These are phyloP conservation scores for Beris morrisii DNA, from an alignment of 2,888 invertebrate species.

Conservation along the genomic window DNA sequence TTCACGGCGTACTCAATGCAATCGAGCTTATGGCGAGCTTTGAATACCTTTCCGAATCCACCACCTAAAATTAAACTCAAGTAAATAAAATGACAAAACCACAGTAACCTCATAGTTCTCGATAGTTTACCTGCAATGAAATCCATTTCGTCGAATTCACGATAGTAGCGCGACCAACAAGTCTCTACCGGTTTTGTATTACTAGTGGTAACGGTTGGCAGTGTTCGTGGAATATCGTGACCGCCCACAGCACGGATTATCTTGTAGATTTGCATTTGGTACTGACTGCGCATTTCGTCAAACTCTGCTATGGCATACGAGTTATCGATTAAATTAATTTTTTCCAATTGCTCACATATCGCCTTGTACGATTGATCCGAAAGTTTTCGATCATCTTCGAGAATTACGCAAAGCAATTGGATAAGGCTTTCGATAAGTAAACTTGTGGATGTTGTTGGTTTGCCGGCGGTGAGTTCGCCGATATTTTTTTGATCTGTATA, in stretches of 20 bases:
- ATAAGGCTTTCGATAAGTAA: conserved; percentile 71
- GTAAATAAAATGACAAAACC: neutral
- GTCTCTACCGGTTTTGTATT: conserved; percentile 57
- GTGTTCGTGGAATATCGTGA: conserved; percentile 58
- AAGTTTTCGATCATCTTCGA: conserved; percentile 63
- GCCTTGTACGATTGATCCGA: conserved; percentile 66
- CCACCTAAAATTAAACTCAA: conserved; percentile 53
- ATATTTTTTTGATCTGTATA: conserved; percentile 25
- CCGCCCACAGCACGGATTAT: conserved; percentile 64
- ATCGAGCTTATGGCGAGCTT: conserved; percentile 74
- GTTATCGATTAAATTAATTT: conserved; percentile 70
- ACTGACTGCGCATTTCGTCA: conserved; percentile 67
- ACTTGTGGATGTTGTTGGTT: conserved; percentile 64
- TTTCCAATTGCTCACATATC: conserved; percentile 68
- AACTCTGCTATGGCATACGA: conserved; percentile 71
- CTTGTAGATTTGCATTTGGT: conserved; percentile 67
- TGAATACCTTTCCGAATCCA: conserved; percentile 77
- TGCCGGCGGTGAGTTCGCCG: conserved; percentile 41
- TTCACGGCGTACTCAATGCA: conserved; percentile 79
- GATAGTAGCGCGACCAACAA: conserved; percentile 65
- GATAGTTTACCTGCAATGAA: conserved; percentile 61
- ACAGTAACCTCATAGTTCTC: neutral
- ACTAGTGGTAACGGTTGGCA: conserved; percentile 59
- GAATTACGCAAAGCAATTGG: conserved; percentile 66
- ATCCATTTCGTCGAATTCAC: conserved; percentile 70